Evolutionary conservation across 2,888 invertebrate genomes (phyloP), one percentile per base, ranked within the genome.

Genomic region (Muscina levida): DNA sequence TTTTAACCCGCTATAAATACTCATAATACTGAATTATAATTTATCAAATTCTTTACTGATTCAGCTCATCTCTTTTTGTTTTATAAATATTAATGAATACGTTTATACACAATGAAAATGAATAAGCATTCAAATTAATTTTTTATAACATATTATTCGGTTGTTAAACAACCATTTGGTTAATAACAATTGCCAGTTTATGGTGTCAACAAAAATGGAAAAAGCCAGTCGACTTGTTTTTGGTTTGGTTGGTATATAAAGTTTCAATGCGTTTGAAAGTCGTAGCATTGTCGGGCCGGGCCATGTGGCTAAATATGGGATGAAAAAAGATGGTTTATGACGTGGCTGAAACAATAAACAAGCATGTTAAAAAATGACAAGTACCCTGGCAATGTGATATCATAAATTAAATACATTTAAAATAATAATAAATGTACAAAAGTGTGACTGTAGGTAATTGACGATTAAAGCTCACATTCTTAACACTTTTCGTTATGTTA

Each of bases 401-500:
- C 62, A 62, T 62, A 42, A 62, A 62, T 42, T 62, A 62, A 22
- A 22, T 37, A 62, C 37, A 62, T 42, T 31, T 31, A 31, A 17
- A 11, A 37, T 26, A 26, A 19, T 22, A 70, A 57, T 76, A 70
- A 76, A 76, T 77, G 26, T 80, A 51, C 66, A 71, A 67, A 77
- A 73, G 80, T 77, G 77, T 80, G 80, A 74, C 77, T 74, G 71
- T 2, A 44, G 17, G 71, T 46, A 77, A 77, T 77, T 81, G 73
- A 53, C 51, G 70, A 65, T 76, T 76, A 56, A 53, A 75, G 62
- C 68, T 72, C 24, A 76, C 57, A 76, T 57, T 72, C 71, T 81
- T 81, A 71, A 77, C 80, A 81, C 80, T 67, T 71, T 77, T 31
- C 3, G n/a, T n/a, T n/a, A n/a, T n/a, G n/a, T n/a, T n/a, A n/a